A percentile compares a stretch with the other conserved stretches of the same genome.
Conservation (phyloP, 2,113 vertebrate genomes). For the Eubucco bourcierii region DNA sequence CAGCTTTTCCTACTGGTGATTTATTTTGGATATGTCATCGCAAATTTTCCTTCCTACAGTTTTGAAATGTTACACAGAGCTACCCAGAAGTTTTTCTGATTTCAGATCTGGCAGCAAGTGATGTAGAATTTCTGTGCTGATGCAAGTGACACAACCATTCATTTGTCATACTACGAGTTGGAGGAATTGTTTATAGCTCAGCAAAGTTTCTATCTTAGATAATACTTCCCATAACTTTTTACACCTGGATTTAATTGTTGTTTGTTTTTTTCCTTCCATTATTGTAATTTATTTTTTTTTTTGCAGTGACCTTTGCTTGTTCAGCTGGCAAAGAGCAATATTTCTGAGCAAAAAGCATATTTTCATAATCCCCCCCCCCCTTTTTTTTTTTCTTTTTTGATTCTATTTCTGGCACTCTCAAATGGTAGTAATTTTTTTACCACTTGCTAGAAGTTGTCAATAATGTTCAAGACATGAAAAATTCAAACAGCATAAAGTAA, state of each 20-base stretch:
- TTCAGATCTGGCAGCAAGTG: constrained; percentile 13
- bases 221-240: background rate
- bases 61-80: background rate
- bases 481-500: background rate
- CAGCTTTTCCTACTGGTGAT: background rate
- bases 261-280: background rate
- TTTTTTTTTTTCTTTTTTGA: too few relatives aligned
- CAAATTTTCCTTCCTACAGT: background rate
- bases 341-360: background rate
- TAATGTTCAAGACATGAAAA: background rate
- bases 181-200: background rate
- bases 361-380: background rate
- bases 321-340: background rate
- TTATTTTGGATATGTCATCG: background rate
- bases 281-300: background rate
- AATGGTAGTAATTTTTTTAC: background rate
- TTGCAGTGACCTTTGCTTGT: background rate
- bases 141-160: background rate
- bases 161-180: background rate
- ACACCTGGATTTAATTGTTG: background rate
- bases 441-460: background rate
- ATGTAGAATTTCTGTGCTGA: background rate
- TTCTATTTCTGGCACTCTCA: background rate
- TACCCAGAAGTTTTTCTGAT: background rate
- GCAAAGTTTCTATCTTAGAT: constrained; percentile 15